Base-by-base conservation (phyloP, 2,888 invertebrate genomes). In the Cosmia pyralina region DNA sequence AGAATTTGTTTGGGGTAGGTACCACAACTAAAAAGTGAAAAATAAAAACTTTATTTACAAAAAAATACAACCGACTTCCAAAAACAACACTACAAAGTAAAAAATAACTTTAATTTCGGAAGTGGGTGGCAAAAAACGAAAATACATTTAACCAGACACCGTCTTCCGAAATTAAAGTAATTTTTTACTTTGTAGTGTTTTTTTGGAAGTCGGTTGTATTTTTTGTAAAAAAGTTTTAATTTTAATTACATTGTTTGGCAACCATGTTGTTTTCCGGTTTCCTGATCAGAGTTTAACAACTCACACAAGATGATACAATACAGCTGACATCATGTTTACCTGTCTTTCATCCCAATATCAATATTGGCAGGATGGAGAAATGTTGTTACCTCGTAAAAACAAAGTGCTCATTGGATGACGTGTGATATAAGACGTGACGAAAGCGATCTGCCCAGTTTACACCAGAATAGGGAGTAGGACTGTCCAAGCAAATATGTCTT, bases 301-400 rank as follows among this genome's bases (percentile, higher is more conserved):
- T 60, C 38, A 48, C 46, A 59, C 53, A 70, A 79, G 48, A 55
- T 70, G 60, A 65, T 63, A 63, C 57, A 72, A 71, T 67, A 70
- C 34, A 71, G 60, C 65, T 78, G 58, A 62, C 72, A 71, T 41
- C 58, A 28, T 70, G 60, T 80, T 75, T 85, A 72, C 70, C 64
- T 64, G 70, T 65, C 57, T 57, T 44, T 71, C 58, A 73, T 74
- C 46, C 66, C 41, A 77, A 67, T 72, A 77, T 77, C 75, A 85
- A 84, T 74, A 84, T 80, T 69, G 60, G 50, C 69, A 69, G 58
- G 50, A 69, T 64, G 50, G 58, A 52, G 44, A 58, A 19, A 69
- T 53, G 55, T 63, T 60, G 22, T 60, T 69, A 38, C 60, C 55
- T 63, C 73, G 59, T 78, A 84, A 84, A 82, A 81, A 77, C 65